These are phyloP conservation scores for Copidosoma floridanum DNA, from an alignment of 1,140 invertebrate species.

Conservation along the genomic window DNA sequence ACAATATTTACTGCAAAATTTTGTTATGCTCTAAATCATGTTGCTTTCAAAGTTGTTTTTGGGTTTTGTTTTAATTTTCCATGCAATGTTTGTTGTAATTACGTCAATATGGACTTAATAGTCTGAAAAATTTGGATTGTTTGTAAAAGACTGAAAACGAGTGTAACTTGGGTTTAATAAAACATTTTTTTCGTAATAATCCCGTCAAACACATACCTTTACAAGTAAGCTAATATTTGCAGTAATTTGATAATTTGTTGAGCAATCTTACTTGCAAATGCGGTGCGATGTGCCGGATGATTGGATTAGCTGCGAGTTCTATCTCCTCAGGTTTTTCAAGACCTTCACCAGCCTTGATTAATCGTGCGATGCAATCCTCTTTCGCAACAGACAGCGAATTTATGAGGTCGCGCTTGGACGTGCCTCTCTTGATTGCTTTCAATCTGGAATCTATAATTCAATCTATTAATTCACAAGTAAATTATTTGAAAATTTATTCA, in stretches of 20 bases:
- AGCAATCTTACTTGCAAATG: constrained; percentile 47
- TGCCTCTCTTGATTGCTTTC: constrained; percentile 45
- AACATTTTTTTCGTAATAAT: not conserved
- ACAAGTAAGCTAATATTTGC: not conserved
- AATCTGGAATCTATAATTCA: constrained; percentile 43
- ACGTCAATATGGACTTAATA: no score
- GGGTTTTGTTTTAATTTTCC: no score
- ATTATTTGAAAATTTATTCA: not conserved
- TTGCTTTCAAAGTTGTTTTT: no score
- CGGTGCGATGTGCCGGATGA: constrained; percentile 54
- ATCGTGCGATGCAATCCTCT: constrained; percentile 52
- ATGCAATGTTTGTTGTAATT: no score
- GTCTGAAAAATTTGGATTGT: no score
- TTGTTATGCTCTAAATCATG: no score
- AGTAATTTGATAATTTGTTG: no score
- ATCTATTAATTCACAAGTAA: not conserved
- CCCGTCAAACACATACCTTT: constrained; percentile 6
- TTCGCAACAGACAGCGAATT: constrained; percentile 49
- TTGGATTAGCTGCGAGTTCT: constrained; percentile 47
- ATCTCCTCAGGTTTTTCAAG: constrained; percentile 46
- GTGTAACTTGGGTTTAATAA: no score
- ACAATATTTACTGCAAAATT: no score
- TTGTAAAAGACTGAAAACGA: no score
- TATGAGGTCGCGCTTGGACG: constrained; percentile 51
- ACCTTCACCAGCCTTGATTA: constrained; percentile 46